Evolutionary conservation across 2,113 vertebrate genomes (phyloP), one percentile per base, ranked within the genome.

Genomic region (Urocynchramus pylzowi): DNA sequence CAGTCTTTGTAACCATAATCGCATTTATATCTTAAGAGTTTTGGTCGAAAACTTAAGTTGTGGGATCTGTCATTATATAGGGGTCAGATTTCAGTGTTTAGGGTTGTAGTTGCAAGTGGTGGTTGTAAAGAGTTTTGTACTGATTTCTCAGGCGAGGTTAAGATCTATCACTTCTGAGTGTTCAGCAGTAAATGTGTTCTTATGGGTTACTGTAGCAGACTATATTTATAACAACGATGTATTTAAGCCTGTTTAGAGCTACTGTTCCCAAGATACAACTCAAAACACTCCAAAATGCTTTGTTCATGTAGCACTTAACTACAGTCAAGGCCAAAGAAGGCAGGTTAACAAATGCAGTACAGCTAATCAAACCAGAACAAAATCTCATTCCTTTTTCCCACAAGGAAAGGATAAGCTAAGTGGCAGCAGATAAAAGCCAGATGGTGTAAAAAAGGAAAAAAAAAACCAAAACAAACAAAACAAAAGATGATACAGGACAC

Each of bases 11-110:
- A 56, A 44, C 27, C 4, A 5, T 81, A 75, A 61, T 27, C 7
- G 15, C 9, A 3, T 37, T 84, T 91, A 11, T 57, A 41, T 61
- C 30, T 61, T 53, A 35, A 27, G 11, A 35, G 17, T 61, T 82
- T 64, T 3, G 3, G 22, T 92, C 20, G 68, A 53, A 78, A 85
- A 75, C 26, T 6, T 10, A 11, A 76, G 4, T 10, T 76, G 14
- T 50, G 57, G 16, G 1, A 1, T 77, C 64, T 89, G 26, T 5
- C 2, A 0, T 45, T 63, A 13, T 23, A 4, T 4, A 26, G 39
- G 7, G 11, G 31, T 74, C 54, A 50, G 21, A 73, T 33, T 49
- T 59, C 13, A n/a, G 9, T 61, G 49, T 64, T 92, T 15, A 57
- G 19, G 50, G 5, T 16, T 79, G 9, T 75, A 16, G 54, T 35